Base-by-base conservation (phyloP, 2,113 vertebrate genomes). In the Ochotona curzoniae region DNA sequence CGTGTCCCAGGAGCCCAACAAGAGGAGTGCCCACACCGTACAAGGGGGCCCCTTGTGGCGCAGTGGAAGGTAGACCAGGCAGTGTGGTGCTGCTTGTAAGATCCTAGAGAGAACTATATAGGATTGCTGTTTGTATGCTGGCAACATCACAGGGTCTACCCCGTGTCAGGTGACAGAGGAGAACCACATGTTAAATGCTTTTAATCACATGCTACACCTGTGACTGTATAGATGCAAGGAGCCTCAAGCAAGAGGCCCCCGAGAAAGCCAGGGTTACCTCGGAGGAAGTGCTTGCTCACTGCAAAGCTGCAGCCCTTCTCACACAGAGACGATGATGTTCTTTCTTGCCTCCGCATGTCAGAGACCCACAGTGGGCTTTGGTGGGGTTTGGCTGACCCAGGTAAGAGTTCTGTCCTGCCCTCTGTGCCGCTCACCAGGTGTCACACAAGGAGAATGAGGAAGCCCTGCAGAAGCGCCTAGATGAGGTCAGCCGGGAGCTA, bases 401-500 rank as follows among this genome's bases (percentile, higher is more conserved):
- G n/a, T 0, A 47, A 75, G 74, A 54, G 23, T 7, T 61, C 20
- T 69, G 54, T 38, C 17, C 6, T n/a, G 18, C 47, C 51, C 13
- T 61, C 17, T 89, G 9, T 49, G 20, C 15, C 14, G 1, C 8
- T 83, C 70, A 73, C 51, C 97, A 99, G 99, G 96, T 96, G 32
- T 98, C 98, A 93, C 98, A 98, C 35, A 97, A 97, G 67, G 98
- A 99, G 63, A 98, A 96, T 1, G 99, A 99, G 97, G 97, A 97
- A 26, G 97, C 97, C 0, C 94, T 99, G 80, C 99, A 99, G 97
- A 99, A 98, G 97, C 98, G 98, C 82, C 93, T 99, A 95, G 99
- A 99, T 0, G 99, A 99, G 97, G 98, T 99, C 32, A 98, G 98
- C 7, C 98, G 98, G 0, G 99, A 99, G 95, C 98, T 99, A 30